Percentiles rank a stretch among this genome's conserved stretches.
phyloP scores from a whole-genome alignment of 2,797 vertebrate species.

The Micromesistius poutassou region DNA sequence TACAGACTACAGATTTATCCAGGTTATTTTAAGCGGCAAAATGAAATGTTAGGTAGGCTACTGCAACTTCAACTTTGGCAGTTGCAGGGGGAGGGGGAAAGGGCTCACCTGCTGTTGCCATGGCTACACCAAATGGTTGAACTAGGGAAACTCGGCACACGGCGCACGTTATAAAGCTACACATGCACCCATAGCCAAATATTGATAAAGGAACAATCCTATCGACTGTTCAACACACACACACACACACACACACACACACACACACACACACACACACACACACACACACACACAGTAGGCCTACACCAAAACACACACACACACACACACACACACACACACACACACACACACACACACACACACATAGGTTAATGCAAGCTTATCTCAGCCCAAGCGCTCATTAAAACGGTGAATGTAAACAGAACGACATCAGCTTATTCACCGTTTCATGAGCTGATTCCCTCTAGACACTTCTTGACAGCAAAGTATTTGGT shows the following conservation, averaged over 20 bases:
- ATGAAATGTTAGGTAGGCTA: no score
- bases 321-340: no score
- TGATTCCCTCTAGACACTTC: background rate
- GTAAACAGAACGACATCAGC: background rate
- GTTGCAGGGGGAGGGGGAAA: no score
- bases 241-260: background rate
- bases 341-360: no score
- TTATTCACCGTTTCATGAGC: background rate
- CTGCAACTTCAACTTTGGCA: background rate
- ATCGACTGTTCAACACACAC: background rate
- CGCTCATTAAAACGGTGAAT: background rate
- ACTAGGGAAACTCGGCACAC: background rate
- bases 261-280: no score
- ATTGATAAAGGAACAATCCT: background rate
- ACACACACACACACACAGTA: no score
- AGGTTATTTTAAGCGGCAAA: no score
- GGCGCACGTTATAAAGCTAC: background rate
- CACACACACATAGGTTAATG: background rate
- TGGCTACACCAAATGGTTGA: background rate
- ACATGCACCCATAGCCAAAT: no score
- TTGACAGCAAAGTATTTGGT: constrained; percentile 5
- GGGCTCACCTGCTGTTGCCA: background rate
- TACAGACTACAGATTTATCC: no score
- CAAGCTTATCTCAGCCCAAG: background rate
- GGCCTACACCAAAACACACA: no score